These are phyloP conservation scores for Tetrax tetrax DNA, from an alignment of 2,113 vertebrate genomes.

Conservation along the genomic window DNA sequence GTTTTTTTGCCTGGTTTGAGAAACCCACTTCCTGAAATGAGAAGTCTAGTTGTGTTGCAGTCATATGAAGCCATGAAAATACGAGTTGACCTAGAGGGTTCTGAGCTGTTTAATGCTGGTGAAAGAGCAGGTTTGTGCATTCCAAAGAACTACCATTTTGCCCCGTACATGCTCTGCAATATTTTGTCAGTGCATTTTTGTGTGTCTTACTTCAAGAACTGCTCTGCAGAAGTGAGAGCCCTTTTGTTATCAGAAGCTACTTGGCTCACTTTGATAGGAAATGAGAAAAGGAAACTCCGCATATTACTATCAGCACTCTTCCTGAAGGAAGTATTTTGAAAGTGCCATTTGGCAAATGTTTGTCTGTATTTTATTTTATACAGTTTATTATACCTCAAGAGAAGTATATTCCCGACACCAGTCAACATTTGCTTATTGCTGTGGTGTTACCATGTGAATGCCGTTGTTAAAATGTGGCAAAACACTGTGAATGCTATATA, in stretches of 20 bases:
- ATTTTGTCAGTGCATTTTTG: neutral
- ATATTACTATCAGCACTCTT: neutral
- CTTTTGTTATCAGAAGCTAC: neutral
- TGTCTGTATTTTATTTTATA: neutral
- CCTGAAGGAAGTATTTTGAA: neutral
- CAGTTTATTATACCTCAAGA: neutral
- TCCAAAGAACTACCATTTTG: neutral
- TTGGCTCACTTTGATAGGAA: neutral
- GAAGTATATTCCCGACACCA: neutral
- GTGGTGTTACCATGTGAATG: neutral
- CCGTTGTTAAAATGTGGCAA: neutral
- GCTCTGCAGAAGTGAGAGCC: neutral
- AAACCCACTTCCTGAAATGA: neutral
- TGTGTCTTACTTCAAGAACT: neutral
- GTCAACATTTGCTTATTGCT: neutral
- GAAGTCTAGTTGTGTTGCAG: neutral
- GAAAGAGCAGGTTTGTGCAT: neutral
- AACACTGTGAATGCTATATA: neutral
- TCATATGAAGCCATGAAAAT: neutral
- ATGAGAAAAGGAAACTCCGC: neutral
- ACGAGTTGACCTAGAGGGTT: neutral
- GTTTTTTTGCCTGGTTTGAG: neutral
- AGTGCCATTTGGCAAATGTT: neutral
- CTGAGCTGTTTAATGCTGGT: neutral
- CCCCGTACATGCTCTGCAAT: neutral